These are phyloP conservation scores for Coptotermes formosanus DNA, from an alignment of 1,140 invertebrate genomes.

Conservation along the genomic window DNA sequence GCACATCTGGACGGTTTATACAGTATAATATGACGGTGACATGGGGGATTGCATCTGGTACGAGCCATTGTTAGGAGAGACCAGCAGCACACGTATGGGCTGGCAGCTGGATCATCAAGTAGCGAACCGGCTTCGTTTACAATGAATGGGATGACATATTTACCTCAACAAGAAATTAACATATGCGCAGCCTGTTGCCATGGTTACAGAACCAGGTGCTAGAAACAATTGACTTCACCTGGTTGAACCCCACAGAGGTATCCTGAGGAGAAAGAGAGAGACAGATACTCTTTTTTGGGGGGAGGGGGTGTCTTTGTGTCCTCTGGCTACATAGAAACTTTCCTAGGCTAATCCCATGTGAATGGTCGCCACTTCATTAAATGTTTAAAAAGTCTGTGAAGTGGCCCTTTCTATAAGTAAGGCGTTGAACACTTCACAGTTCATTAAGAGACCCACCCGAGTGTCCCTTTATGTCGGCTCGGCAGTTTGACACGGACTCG, in stretches of 20 bases:
- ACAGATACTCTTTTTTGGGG: not conserved
- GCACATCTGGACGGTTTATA: too few relatives aligned
- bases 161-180: not conserved
- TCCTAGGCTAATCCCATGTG: not conserved
- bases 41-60: too few relatives aligned
- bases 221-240: conserved; percentile 12
- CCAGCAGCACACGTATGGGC: too few relatives aligned
- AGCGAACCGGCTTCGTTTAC: not conserved
- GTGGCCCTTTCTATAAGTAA: not conserved
- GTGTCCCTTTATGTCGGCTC: not conserved
- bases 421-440: not conserved
- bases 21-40: too few relatives aligned
- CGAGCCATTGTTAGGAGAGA: too few relatives aligned
- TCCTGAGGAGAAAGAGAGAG: too few relatives aligned
- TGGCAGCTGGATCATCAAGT: not conserved
- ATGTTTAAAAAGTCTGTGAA: not conserved
- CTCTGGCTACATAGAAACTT: not conserved
- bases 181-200: not conserved
- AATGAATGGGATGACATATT: not conserved
- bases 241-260: not conserved
- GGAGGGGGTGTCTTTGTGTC: not conserved
- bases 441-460: not conserved
- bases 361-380: conserved; percentile 8
- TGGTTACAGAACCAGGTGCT: not conserved
- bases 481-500: too few relatives aligned